phyloP scores from a whole-genome alignment of 2,888 invertebrate species.

The Pollenia angustigena region DNA sequence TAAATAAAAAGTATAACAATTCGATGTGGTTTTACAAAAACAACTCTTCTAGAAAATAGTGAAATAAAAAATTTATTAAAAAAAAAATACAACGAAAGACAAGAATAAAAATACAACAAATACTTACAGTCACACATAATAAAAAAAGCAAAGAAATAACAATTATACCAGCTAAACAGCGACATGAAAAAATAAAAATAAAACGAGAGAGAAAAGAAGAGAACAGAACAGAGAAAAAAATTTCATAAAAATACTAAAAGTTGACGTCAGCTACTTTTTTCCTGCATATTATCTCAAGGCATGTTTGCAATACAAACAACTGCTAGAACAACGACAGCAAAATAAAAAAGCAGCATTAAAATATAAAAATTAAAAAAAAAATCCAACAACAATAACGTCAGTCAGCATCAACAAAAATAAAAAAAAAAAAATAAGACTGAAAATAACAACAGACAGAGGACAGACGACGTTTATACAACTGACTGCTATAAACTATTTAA shows the following conservation, averaged over 20 bases:
- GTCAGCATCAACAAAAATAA: slow-evolving; percentile 34
- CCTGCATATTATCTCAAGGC: slow-evolving; percentile 21
- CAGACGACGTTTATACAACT: slow-evolving; percentile 64
- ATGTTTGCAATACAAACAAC: slow-evolving; percentile 28
- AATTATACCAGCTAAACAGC: slow-evolving; percentile 1
- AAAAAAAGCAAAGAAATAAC: slow-evolving; percentile 17
- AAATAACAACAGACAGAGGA: slow-evolving; percentile 71
- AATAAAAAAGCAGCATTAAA: slow-evolving; percentile 17
- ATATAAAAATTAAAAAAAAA: not conserved
- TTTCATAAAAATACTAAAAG: slow-evolving; percentile 60
- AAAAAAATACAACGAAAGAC: slow-evolving; percentile 19
- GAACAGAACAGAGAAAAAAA: slow-evolving; percentile 8
- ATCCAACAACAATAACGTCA: slow-evolving; percentile 7
- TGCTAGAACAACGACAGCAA: slow-evolving; percentile 11
- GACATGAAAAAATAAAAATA: slow-evolving; percentile 9
- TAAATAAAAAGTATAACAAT: slow-evolving; percentile 13
- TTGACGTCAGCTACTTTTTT: slow-evolving; percentile 63
- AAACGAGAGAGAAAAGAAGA: not conserved
- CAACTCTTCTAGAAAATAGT: not conserved
- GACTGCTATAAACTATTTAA: slow-evolving; percentile 59
- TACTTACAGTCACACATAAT: slow-evolving; percentile 1
- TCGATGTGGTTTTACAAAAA: slow-evolving; percentile 2
- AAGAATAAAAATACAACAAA: slow-evolving; percentile 5
- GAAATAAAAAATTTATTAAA: not conserved
- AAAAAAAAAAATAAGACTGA: slow-evolving; percentile 45